phyloP scores from a whole-genome alignment of 2,797 vertebrate genomes.

The Characodon lateralis region DNA sequence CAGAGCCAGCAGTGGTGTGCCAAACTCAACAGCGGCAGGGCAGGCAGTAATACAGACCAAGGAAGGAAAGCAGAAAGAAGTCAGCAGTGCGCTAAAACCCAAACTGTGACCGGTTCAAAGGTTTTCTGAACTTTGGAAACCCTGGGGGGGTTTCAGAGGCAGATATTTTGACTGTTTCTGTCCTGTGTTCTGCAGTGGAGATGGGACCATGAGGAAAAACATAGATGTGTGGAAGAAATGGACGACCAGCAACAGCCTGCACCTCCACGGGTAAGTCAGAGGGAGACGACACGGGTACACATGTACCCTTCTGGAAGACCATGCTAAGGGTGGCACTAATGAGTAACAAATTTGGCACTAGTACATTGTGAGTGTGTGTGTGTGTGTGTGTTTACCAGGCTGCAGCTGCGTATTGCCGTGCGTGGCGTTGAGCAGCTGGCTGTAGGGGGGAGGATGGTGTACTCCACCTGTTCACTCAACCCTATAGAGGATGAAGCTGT shows the following conservation, averaged over 20 bases:
- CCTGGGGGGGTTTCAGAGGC: slow-evolving; percentile 19
- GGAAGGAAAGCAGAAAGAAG: neutral
- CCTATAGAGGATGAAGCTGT: slow-evolving; percentile 96
- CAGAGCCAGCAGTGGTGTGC: slow-evolving; percentile 38
- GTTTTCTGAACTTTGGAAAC: neutral
- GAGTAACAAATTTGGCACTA: slow-evolving; percentile 12
- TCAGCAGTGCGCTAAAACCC: neutral
- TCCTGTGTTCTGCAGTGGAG: slow-evolving; percentile 83
- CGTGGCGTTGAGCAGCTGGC: slow-evolving; percentile 95
- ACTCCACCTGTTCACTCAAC: slow-evolving; percentile 96
- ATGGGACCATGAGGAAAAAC: slow-evolving; percentile 98
- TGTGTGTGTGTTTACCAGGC: slow-evolving; percentile 71
- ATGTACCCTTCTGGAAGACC: slow-evolving; percentile 29
- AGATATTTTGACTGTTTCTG: slow-evolving; percentile 29
- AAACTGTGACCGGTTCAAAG: neutral
- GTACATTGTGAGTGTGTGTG: slow-evolving; percentile 4
- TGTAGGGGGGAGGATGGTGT: slow-evolving; percentile 95
- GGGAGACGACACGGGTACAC: slow-evolving; percentile 55
- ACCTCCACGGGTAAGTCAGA: slow-evolving; percentile 91
- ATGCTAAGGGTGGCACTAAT: slow-evolving; percentile 43
- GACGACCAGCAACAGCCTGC: slow-evolving; percentile 95
- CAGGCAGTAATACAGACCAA: neutral
- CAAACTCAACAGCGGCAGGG: slow-evolving; percentile 37
- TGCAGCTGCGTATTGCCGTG: slow-evolving; percentile 94
- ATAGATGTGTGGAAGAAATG: slow-evolving; percentile 99